A percentile compares a stretch with the other conserved stretches of the same genome.
Evolutionary conservation across 1,140 invertebrate species (phyloP).

Genomic region (Zaprionus tsacasi): DNA sequence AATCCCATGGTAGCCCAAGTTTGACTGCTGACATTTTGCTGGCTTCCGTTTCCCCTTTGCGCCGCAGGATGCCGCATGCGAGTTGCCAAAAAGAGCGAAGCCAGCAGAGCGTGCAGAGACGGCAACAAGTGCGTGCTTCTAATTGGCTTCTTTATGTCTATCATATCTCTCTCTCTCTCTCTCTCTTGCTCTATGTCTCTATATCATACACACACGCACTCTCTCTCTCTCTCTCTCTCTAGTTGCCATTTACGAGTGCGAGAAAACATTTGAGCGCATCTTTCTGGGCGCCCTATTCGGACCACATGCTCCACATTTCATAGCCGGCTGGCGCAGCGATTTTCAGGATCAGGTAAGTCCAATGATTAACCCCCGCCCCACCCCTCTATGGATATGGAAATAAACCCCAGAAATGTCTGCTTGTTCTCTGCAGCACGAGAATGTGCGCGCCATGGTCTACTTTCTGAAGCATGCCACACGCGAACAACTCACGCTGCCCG

Average conservation of each 20-base stretch:
- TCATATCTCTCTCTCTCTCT: slow-evolving; percentile 21
- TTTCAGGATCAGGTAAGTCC: slow-evolving; percentile 87
- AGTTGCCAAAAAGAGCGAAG: slow-evolving; percentile 35
- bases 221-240: slow-evolving; percentile 11
- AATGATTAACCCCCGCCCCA: neutral
- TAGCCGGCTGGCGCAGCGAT: slow-evolving; percentile 93
- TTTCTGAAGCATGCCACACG: slow-evolving; percentile 90
- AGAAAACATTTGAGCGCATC: slow-evolving; percentile 91
- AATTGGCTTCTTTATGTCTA: slow-evolving; percentile 53
- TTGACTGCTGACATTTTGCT: slow-evolving; percentile 50
- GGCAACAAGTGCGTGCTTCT: slow-evolving; percentile 69
- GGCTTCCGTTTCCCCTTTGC: slow-evolving; percentile 58
- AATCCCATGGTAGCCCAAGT: slow-evolving; percentile 7
- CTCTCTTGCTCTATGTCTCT: too few relatives aligned
- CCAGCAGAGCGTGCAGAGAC: slow-evolving; percentile 6
- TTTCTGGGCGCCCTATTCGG: slow-evolving; percentile 92
- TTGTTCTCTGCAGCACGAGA: slow-evolving; percentile 87
- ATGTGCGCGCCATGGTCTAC: slow-evolving; percentile 89
- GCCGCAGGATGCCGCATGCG: slow-evolving; percentile 22
- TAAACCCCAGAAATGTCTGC: slow-evolving; percentile 19
- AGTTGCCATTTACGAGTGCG: slow-evolving; percentile 90
- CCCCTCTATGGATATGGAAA: neutral
- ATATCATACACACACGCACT: slow-evolving; percentile 18
- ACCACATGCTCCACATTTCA: slow-evolving; percentile 89
- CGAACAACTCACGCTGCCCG: slow-evolving; percentile 71